Conservation (phyloP, 2,113 vertebrate species). For the Ia io region DNA sequence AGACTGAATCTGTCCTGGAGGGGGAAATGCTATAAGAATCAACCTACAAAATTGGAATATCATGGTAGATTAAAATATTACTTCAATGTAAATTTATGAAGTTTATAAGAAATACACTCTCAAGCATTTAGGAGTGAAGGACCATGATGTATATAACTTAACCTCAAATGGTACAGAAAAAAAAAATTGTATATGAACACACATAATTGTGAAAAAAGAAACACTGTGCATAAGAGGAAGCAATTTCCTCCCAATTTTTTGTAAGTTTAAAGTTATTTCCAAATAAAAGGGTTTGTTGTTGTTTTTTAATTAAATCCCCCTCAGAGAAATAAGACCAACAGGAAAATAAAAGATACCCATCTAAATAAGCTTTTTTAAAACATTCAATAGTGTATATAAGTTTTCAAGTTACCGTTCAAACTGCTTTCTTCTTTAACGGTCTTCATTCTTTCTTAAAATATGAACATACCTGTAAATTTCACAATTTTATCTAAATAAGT, state of each 20-base stretch:
- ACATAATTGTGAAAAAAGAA: not conserved
- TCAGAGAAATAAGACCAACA: constrained; percentile 23
- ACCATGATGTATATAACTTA: not conserved
- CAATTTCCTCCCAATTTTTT: constrained; percentile 20
- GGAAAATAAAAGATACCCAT: not conserved
- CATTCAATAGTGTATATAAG: not conserved
- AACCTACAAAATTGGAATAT: not conserved
- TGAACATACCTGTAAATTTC: constrained; percentile 25
- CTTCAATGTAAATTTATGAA: constrained; percentile 24
- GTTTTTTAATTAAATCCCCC: not conserved
- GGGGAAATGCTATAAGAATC: not conserved
- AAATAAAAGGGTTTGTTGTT: not conserved
- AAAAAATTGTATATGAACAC: not conserved
- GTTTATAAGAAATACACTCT: not conserved
- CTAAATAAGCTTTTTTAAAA: constrained; percentile 17
- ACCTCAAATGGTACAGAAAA: not conserved
- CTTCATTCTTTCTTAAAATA: constrained; percentile 46
- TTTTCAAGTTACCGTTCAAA: constrained; percentile 38
- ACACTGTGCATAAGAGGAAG: not conserved
- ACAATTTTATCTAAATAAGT: constrained; percentile 40
- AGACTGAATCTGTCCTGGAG: not conserved
- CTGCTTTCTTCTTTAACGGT: not conserved
- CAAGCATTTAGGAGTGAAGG: not conserved
- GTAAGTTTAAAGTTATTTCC: constrained; percentile 36
- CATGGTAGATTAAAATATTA: not conserved